A percentile compares a stretch with the other conserved stretches of the same genome.
These are phyloP conservation scores for Apaloderma vittatum DNA, from an alignment of 2,113 vertebrate genomes.

Conservation along the genomic window DNA sequence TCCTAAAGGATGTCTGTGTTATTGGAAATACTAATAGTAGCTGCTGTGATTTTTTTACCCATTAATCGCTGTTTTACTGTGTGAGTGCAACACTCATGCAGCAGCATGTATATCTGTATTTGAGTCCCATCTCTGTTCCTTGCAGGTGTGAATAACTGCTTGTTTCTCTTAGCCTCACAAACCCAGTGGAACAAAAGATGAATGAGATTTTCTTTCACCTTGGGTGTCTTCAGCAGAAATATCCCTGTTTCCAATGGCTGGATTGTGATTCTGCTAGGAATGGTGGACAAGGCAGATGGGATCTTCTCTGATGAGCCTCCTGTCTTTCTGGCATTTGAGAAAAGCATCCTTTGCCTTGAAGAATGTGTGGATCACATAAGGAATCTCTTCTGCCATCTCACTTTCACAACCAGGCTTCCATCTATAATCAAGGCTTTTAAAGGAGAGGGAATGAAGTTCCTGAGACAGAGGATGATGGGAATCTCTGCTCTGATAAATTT, in stretches of 20 bases:
- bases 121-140: neutral
- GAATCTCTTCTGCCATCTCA: neutral
- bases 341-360: conserved; percentile 34
- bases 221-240: neutral
- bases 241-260: neutral
- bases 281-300: neutral
- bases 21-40: neutral
- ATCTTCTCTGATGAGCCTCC: neutral
- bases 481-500: conserved; percentile 21
- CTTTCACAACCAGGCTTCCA: conserved; percentile 41
- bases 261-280: neutral
- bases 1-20: neutral
- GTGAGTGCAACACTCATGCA: neutral
- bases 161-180: neutral
- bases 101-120: neutral
- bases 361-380: neutral
- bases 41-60: neutral
- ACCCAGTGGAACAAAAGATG: neutral
- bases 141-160: neutral
- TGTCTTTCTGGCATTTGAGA: neutral
- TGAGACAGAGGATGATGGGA: conserved; percentile 4
- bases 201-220: conserved; percentile 4
- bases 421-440: conserved; percentile 54
- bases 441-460: neutral
- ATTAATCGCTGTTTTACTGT: neutral